Evolutionary conservation across 2,113 vertebrate genomes (phyloP).

Genomic region (Caracal caracal): DNA sequence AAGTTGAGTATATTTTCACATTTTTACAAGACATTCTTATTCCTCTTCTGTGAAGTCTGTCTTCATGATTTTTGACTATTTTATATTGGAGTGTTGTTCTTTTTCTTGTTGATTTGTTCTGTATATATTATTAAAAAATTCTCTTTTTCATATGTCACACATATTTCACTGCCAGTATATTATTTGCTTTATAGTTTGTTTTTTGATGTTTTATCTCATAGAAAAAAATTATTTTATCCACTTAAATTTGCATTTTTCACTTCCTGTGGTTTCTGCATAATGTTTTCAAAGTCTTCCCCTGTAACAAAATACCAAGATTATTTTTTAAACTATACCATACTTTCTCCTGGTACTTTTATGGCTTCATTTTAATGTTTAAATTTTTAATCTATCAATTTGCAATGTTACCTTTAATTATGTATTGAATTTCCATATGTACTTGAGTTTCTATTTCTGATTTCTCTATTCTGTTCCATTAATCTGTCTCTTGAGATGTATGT

Average conservation of each 20-base stretch:
- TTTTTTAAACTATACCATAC: not conserved
- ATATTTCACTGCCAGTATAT: not conserved
- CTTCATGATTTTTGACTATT: conserved; percentile 15
- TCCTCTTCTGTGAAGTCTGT: not conserved
- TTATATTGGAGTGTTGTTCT: not conserved
- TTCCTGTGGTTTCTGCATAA: not conserved
- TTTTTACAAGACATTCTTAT: conserved; percentile 41
- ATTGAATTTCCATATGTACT: conserved; percentile 11
- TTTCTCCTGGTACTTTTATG: not conserved
- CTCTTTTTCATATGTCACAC: not conserved
- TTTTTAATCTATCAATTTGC: not conserved
- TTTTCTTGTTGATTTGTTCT: conserved; percentile 34
- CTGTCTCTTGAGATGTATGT: conserved; percentile 6
- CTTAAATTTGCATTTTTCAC: conserved; percentile 18
- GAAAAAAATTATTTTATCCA: not conserved
- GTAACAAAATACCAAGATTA: not conserved
- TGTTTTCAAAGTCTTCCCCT: conserved; percentile 4
- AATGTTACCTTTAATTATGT: not conserved
- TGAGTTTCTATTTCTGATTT: not conserved
- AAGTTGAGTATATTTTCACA: conserved; percentile 45
- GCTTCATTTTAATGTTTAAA: conserved; percentile 1
- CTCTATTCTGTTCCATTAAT: not conserved
- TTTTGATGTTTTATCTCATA: conserved; percentile 36
- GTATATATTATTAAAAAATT: not conserved
- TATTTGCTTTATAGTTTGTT: conserved; percentile 52